phyloP scores from a whole-genome alignment of 2,113 vertebrate genomes.

The Hyperopisus bebe region DNA sequence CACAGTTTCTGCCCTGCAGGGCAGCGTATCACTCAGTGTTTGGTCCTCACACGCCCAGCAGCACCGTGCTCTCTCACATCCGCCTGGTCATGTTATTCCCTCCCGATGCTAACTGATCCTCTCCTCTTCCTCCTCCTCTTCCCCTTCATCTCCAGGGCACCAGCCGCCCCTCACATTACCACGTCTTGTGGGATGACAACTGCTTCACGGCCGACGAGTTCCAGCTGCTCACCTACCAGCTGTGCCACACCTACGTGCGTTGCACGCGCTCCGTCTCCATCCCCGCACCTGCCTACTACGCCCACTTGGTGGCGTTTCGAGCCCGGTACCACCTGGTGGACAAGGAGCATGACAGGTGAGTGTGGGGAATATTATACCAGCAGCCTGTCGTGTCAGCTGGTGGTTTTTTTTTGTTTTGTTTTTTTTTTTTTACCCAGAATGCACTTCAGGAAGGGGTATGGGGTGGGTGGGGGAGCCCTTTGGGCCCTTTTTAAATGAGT shows the following conservation, averaged over 20 bases:
- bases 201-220: conserved; percentile 98
- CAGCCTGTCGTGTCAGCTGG: not conserved
- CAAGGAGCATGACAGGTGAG: conserved; percentile 98
- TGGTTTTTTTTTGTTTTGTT: not conserved
- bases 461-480: not conserved
- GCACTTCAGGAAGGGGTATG: not conserved
- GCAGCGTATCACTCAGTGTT: not conserved
- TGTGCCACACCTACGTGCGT: conserved; percentile 98
- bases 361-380: not conserved
- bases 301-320: conserved; percentile 95
- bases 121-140: not conserved
- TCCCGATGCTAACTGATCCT: not conserved
- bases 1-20: not conserved
- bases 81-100: not conserved
- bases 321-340: conserved; percentile 98
- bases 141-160: conserved; percentile 71
- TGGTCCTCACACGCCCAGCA: not conserved
- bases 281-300: conserved; percentile 96
- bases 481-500: not conserved
- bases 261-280: conserved; percentile 98
- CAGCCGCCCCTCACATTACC: conserved; percentile 96
- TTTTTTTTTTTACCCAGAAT: not conserved
- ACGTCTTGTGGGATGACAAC: conserved; percentile 99
- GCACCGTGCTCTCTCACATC: not conserved
- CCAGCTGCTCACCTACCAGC: conserved; percentile 98